phyloP scores from a whole-genome alignment of 2,113 vertebrate species.

The Pterocles orientalis region DNA sequence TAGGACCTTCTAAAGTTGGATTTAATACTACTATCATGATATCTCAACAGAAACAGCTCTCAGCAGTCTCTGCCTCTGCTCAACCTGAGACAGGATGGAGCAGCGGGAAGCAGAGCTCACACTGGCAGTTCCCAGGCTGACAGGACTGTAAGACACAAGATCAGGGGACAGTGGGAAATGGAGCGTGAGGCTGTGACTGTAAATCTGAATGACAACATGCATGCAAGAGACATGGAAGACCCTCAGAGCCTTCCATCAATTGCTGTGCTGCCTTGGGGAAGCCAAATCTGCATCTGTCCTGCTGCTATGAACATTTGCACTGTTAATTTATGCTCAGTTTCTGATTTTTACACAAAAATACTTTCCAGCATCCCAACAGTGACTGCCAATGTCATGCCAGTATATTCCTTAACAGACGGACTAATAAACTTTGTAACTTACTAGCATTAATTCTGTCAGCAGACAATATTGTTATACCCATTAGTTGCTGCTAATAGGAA shows the following conservation, averaged over 20 bases:
- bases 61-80: neutral
- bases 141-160: neutral
- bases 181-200: neutral
- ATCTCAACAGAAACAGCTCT: neutral
- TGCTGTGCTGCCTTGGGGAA: neutral
- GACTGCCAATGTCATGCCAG: neutral
- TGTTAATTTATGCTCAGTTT: neutral
- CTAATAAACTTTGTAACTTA: neutral
- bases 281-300: slow-evolving; percentile 16
- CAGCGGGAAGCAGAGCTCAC: slow-evolving; percentile 18
- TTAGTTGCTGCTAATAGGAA: neutral
- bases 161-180: slow-evolving; percentile 3
- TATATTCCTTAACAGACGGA: neutral
- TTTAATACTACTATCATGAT: neutral
- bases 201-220: slow-evolving; percentile 23
- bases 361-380: neutral
- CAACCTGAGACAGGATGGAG: neutral
- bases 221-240: neutral
- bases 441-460: neutral
- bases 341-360: neutral
- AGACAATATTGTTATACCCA: neutral
- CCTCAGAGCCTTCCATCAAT: neutral
- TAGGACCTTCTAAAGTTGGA: neutral
- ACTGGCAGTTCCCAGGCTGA: slow-evolving; percentile 41
- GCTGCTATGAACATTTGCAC: neutral